Evolutionary conservation across 2,113 vertebrate genomes (phyloP), one percentile per base, ranked within the genome.

Genomic region (Dipodomys ordii): DNA sequence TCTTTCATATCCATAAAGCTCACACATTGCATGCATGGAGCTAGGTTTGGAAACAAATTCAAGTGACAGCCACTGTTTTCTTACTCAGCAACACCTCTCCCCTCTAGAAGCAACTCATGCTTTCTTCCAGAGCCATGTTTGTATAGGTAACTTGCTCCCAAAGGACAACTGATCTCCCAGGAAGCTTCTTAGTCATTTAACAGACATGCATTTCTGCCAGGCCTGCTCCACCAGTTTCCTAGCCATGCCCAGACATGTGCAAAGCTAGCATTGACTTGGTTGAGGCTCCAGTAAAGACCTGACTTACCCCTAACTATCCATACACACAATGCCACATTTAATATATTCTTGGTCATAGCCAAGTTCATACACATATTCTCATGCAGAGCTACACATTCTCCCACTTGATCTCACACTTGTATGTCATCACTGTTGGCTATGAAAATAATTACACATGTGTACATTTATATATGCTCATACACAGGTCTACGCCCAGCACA

Each of bases 151-250:
- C 32, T 87, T 90, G 80, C n/a, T 79, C 81, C 62, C 62, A 11
- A 67, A 64, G 62, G 90, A 92, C 77, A 71, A 90, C 65, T 76
- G 12, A 80, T 94, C 73, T 92, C 62, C 46, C 23, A 49, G 30
- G 78, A 95, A 19, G 15, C 64, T 87, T 32, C 57, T 72, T 90
- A 73, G 76, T 62, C 60, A 23, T 92, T 95, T 46, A 65, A 44
- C 60, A 90, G 84, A 93, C 88, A 77, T 44, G 27, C 27, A 39
- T 69, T 80, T 91, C 64, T 94, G 84, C 68, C 15, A 1, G 84
- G 82, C 94, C 76, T 90, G 94, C 67, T 88, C 32, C 83, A 94
- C 91, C 88, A 92, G 93, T 94, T 95, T 90, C 60, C 39, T 18
- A 77, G 80, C 53, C 74, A 72, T 95, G 90, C 72, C 87, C 57